These are phyloP conservation scores for Candidula unifasciata DNA, from an alignment of 2,888 invertebrate species.

Conservation along the genomic window DNA sequence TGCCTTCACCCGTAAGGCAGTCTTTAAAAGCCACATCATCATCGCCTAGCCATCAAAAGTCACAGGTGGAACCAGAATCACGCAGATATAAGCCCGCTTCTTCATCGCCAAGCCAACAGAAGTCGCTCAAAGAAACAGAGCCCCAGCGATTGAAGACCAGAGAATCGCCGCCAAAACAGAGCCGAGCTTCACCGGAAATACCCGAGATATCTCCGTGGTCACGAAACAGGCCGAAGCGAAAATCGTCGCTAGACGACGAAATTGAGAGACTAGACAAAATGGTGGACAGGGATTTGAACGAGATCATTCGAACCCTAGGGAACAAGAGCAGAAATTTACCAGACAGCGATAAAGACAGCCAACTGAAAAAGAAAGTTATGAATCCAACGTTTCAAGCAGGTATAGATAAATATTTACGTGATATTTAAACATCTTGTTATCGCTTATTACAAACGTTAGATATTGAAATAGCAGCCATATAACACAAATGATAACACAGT, in stretches of 20 bases:
- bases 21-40: neutral
- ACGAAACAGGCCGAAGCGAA: conserved; percentile 14
- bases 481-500: no score
- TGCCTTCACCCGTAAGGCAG: no score
- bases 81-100: neutral
- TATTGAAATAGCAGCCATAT: no score
- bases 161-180: neutral
- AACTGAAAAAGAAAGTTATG: conserved; percentile 35
- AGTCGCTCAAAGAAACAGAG: neutral
- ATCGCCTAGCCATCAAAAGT: neutral
- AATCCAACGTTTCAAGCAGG: conserved; percentile 38
- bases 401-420: conserved; percentile 43
- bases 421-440: conserved; percentile 27
- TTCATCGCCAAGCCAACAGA: neutral
- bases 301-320: conserved; percentile 28
- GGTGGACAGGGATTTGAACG: conserved; percentile 45
- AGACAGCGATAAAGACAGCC: neutral
- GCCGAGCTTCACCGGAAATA: neutral
- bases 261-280: conserved; percentile 44
- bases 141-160: neutral
- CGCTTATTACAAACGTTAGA: no score
- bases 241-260: conserved; percentile 33
- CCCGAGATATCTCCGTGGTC: neutral
- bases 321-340: neutral
- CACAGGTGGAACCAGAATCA: neutral